phyloP scores from a whole-genome alignment of 2,797 vertebrate genomes.

The Morus bassanus region DNA sequence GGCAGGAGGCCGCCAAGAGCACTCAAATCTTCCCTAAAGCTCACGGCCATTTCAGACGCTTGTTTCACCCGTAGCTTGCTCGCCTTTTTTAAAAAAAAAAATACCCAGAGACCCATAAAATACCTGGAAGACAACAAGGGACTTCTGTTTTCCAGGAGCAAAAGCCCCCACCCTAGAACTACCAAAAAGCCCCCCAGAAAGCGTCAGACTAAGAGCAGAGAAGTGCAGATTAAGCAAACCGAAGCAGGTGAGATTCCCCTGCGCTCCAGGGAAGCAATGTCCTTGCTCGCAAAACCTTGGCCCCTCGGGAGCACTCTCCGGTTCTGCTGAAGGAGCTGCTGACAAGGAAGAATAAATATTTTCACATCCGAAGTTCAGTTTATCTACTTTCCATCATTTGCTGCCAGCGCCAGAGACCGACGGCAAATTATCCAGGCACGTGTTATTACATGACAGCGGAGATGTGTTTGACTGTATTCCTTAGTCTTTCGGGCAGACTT shows the following conservation, averaged over 20 bases:
- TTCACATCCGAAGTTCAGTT: background rate
- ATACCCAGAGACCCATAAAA: background rate
- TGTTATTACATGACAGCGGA: fast-evolving
- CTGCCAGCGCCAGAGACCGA: background rate
- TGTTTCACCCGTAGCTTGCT: too few relatives aligned
- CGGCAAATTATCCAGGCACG: background rate
- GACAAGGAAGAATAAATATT: background rate
- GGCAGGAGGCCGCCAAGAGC: background rate
- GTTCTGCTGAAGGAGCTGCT: background rate
- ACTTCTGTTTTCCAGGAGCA: background rate
- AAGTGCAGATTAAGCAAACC: fast-evolving
- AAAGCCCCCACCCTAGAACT: background rate
- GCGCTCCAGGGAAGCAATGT: fast-evolving
- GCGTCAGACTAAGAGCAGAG: background rate
- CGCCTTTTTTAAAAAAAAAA: too few relatives aligned
- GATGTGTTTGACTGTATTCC: background rate
- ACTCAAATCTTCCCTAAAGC: background rate
- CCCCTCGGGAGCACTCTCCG: background rate
- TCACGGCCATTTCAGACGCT: background rate
- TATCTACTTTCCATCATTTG: background rate
- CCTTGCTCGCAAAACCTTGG: background rate
- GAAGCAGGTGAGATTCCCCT: fast-evolving
- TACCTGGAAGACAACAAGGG: background rate
- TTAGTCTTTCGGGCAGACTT: background rate
- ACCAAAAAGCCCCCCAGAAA: fast-evolving